Base-by-base conservation (phyloP, 2,888 invertebrate species). In the Corbicula japonica region DNA sequence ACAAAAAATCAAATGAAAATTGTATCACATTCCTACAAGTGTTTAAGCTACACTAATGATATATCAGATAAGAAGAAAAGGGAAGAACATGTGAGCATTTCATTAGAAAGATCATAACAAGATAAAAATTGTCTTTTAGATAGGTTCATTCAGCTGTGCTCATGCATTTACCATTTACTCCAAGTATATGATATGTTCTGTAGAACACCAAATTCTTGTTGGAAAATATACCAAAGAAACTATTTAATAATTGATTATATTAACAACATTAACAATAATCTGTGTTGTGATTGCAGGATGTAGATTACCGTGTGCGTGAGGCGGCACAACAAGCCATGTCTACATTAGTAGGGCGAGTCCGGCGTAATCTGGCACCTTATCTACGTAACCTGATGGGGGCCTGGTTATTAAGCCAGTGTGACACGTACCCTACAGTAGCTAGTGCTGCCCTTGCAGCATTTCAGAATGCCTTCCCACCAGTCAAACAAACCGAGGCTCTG, bases 371-470 rank as follows among this genome's bases (percentile, higher is more conserved):
- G 78, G 98, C 97, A 0, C 97, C 97, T 1, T 96, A 96, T 92
- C 94, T 98, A 66, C 96, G 96, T 89, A 95, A 95, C 91, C 92
- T 98, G 77, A 95, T 94, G 91, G 97, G 97, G 1, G 95, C 96
- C 3, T 98, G 98, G 98, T 95, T 98, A 89, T 95, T 96, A 54
- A 96, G 97, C 65, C 96, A 96, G 91, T 96, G 96, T 94, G 98
- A 98, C 93, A 96, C 96, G 15, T 97, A 97, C 94, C 96, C 97
- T 46, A 97, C 97, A 12, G 97, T 97, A 23, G 96, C 97, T 6
- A 95, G 95, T 84, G 95, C 96, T 75, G 97, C 97, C 0, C 94
- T 93, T 41, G 94, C 94, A 84, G 95, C 96, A 4, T 97, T 97
- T 84, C 80, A 89, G 28, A 95, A 95, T 76, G 96, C 97, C 0